phyloP scores from a whole-genome alignment of 2,888 invertebrate genomes.

The Amphipyra berbera region DNA sequence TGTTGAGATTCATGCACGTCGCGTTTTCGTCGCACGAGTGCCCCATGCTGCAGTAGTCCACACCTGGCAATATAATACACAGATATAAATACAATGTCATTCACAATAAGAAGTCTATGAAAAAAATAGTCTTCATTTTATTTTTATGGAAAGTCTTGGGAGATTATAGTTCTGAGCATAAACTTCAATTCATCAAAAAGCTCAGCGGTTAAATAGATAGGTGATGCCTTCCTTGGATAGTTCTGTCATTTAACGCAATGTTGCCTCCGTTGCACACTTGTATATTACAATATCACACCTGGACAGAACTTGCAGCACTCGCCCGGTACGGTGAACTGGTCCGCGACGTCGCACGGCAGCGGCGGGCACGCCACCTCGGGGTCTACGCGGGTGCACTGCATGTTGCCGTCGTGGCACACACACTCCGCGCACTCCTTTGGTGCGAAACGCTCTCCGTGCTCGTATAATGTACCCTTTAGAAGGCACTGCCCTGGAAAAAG shows the following conservation, averaged over 20 bases:
- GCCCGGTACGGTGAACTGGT: slow-evolving; percentile 95
- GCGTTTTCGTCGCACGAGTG: slow-evolving; percentile 97
- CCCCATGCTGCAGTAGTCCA: slow-evolving; percentile 96
- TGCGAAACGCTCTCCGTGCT: slow-evolving; percentile 94
- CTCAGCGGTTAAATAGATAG: no score
- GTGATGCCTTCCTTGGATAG: no score
- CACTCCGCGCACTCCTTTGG: slow-evolving; percentile 95
- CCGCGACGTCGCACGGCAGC: slow-evolving; percentile 93
- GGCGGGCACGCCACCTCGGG: slow-evolving; percentile 94
- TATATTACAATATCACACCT: slow-evolving; percentile 88
- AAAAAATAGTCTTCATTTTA: no score
- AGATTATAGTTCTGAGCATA: no score
- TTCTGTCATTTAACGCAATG: no score
- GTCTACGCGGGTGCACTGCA: slow-evolving; percentile 93
- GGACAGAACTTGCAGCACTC: slow-evolving; percentile 97
- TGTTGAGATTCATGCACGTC: slow-evolving; percentile 97
- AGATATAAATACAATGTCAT: neutral
- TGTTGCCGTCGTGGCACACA: slow-evolving; percentile 94
- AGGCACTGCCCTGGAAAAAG: slow-evolving; percentile 92
- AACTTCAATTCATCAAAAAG: no score
- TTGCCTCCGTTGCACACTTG: neutral
- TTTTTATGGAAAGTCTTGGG: no score
- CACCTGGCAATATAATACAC: slow-evolving; percentile 88
- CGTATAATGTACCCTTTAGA: slow-evolving; percentile 92
- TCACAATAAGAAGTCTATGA: neutral